phyloP scores from a whole-genome alignment of 2,888 invertebrate genomes.

The Luffia ferchaultella region DNA sequence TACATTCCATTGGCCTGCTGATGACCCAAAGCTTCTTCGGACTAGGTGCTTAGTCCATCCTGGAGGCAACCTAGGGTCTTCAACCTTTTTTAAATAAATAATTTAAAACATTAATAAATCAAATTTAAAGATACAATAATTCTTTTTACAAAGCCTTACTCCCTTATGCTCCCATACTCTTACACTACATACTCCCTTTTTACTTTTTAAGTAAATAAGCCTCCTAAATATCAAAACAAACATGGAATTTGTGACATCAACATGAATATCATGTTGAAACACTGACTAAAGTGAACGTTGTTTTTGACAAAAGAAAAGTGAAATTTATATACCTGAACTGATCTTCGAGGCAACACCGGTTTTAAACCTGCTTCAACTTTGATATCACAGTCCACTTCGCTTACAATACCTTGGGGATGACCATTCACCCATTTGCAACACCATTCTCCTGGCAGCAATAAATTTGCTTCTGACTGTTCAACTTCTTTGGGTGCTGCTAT shows the following conservation, averaged over 20 bases:
- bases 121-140: slow-evolving; percentile 4
- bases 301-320: too few species aligned
- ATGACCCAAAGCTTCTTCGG: slow-evolving; percentile 70
- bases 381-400: slow-evolving; percentile 42
- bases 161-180: too few species aligned
- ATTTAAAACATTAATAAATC: slow-evolving; percentile 6
- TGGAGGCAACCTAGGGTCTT: slow-evolving; percentile 75
- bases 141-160: background rate
- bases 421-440: slow-evolving; percentile 76
- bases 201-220: too few species aligned
- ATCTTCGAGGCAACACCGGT: slow-evolving; percentile 42
- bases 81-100: too few species aligned
- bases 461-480: slow-evolving; percentile 15
- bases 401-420: slow-evolving; percentile 69
- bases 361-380: slow-evolving; percentile 39
- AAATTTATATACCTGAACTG: slow-evolving; percentile 49
- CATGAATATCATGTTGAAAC: too few species aligned
- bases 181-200: too few species aligned
- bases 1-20: slow-evolving; percentile 85
- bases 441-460: slow-evolving; percentile 64
- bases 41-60: slow-evolving; percentile 85
- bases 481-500: background rate
- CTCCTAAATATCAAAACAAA: too few species aligned
- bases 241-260: too few species aligned
- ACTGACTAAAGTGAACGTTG: too few species aligned